These are phyloP conservation scores for Eugnorisma glareosa DNA, from an alignment of 2,888 invertebrate genomes.

Conservation along the genomic window DNA sequence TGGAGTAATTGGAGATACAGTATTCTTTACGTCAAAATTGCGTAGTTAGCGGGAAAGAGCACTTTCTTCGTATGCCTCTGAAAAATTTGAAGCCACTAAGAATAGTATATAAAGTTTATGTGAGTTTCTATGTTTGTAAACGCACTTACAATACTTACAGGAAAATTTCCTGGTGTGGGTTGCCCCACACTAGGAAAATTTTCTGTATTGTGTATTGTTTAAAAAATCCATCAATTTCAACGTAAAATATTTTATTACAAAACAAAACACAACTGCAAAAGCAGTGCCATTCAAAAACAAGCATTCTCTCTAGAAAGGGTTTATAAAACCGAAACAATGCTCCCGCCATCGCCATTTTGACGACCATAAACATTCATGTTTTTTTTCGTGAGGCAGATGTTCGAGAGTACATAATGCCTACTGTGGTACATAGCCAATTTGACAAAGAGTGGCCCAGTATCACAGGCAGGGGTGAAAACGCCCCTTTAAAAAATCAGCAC, in stretches of 20 bases:
- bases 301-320: slow-evolving; percentile 35
- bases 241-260: not conserved
- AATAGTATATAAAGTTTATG: not conserved
- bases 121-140: too few relatives aligned
- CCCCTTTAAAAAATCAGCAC: slow-evolving; percentile 75
- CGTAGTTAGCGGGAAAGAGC: not conserved
- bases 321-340: slow-evolving; percentile 59
- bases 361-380: slow-evolving; percentile 74
- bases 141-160: too few relatives aligned
- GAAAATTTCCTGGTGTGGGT: too few relatives aligned
- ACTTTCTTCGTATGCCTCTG: not conserved
- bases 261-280: not conserved
- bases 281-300: slow-evolving; percentile 26
- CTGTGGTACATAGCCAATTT: slow-evolving; percentile 69
- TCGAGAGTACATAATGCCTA: slow-evolving; percentile 72
- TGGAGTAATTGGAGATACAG: not conserved
- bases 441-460: slow-evolving; percentile 76
- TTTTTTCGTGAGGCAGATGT: slow-evolving; percentile 83
- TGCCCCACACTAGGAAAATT: too few relatives aligned
- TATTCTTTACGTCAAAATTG: not conserved
- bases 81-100: not conserved
- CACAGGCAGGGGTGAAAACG: slow-evolving; percentile 71
- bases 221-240: not conserved
- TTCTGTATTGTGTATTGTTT: too few relatives aligned
- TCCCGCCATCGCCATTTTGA: slow-evolving; percentile 71